Base-by-base conservation (phyloP, 2,888 invertebrate genomes). In the Xestia c-nigrum region DNA sequence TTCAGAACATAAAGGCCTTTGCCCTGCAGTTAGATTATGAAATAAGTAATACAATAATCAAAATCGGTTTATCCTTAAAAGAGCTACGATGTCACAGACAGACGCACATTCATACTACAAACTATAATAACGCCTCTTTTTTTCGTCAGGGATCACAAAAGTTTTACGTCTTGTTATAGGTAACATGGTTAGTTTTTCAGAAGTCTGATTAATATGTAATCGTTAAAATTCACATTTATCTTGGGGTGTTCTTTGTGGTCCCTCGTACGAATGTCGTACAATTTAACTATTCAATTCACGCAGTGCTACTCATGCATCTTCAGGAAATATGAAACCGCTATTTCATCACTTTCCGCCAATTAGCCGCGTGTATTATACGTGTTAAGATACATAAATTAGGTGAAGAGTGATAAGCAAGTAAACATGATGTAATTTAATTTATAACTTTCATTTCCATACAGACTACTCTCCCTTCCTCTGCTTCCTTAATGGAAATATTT, bases 361-460 rank as follows among this genome's bases (percentile, higher is more conserved):
- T 55, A 61, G 16, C 16, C 61, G 77, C 65, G 55, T 61, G 52
- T 47, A n/a, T 24, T 46, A 59, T 52, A 61, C 66, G 7, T 52
- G 46, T 47, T 31, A 59, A n/a, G 21, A 64, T 52, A 59, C 52
- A 70, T 61, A 68, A 68, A 67, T 82, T n/a, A 55, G 40, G 21
- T 38, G 21, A 47, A 65, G 31, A 40, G 16, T 59, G 72, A 65
- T 64, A 83, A 68, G 38, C 5, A n/a, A 40, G 72, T 47, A 46
- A 59, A 59, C 19, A 59, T 83, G 64, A 83, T 83, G 68, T 38
- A 78, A 81, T 83, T 65, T 43, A 19, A 40, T 83, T 47, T 4
- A n/a, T 55, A 55, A 66, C 55, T 83, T 83, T 72, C 73, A 69
- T 83, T 59, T 38, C 24, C 10, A 19, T 7, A 31, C 7, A 14